phyloP scores from a whole-genome alignment of 2,888 invertebrate genomes.

The Eupithecia inturbata region DNA sequence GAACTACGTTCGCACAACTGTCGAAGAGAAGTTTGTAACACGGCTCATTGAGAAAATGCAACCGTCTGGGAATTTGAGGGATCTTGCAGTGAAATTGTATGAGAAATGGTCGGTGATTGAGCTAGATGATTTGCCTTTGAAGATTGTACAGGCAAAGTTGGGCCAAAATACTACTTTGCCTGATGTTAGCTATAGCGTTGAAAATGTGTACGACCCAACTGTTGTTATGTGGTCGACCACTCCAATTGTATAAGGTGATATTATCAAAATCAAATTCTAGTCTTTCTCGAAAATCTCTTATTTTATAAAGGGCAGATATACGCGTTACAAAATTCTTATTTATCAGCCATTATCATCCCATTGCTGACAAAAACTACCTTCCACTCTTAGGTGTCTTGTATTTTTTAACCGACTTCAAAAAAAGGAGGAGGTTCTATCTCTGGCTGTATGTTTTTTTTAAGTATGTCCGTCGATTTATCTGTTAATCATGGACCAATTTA shows the following conservation, averaged over 20 bases:
- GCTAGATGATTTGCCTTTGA: constrained; percentile 66
- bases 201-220: constrained; percentile 44
- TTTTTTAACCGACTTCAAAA: too few species aligned
- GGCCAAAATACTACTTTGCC: constrained; percentile 55
- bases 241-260: constrained; percentile 38
- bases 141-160: constrained; percentile 50
- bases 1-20: constrained; percentile 59
- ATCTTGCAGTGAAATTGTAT: constrained; percentile 57
- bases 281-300: background rate
- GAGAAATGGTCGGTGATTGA: constrained; percentile 69
- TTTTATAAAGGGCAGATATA: too few species aligned
- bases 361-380: background rate
- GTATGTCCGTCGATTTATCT: too few species aligned
- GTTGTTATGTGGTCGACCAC: constrained; percentile 51
- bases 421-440: too few species aligned
- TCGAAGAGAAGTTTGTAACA: constrained; percentile 62
- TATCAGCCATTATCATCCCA: too few species aligned
- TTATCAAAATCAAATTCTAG: background rate
- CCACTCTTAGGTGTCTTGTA: background rate
- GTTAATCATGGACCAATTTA: too few species aligned
- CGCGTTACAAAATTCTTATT: too few species aligned
- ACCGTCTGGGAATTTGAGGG: constrained; percentile 31
- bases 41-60: constrained; percentile 39
- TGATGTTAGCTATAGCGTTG: constrained; percentile 46
- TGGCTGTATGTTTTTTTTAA: too few species aligned